Base-by-base conservation (phyloP, 2,113 vertebrate genomes). In the Poecile atricapillus region DNA sequence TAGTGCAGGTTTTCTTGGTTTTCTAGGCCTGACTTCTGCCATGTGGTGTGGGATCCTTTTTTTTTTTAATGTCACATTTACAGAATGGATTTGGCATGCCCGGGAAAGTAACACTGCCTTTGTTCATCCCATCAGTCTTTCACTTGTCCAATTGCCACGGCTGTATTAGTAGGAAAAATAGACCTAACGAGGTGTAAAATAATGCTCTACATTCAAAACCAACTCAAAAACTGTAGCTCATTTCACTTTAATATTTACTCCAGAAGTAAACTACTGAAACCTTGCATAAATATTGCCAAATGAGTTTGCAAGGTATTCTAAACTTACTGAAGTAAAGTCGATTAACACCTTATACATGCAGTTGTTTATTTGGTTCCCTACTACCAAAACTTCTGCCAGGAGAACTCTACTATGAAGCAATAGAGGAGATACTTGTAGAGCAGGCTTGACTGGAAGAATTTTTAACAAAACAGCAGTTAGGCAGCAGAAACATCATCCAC, bases 111-210 rank as follows among this genome's bases (percentile, higher is more conserved):
- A 87, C 37, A 75, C 8, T 4, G 13, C 63, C 44, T 83, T 86
- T 94, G 88, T 94, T 96, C 86, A 95, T 76, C 59, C 28, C 33
- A 84, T 90, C 89, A 64, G 75, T 83, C 89, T 91, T 86, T 80
- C 13, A 4, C 55, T 89, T 94, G 47, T 85, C 78, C 75, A 87
- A 37, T 73, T 91, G 82, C 63, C 75, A 87, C 37, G 70, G 74
- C 85, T 87, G 67, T 58, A 43, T 50, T 80, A 94, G 79, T 55
- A 85, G 84, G 58, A 93, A 95, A 96, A 94, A 74, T 13, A 89
- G 95, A 93, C 50, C 81, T 93, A 88, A 90, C 13, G 27, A 94
- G 83, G 49, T 94, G 52, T 91, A 94, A 93, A 97, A 93, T 89
- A 93, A 93, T 58, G 60, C 22, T 73, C 35, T 74, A n/a, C 53